Base-by-base conservation (phyloP, 2,888 invertebrate species). In the Dysmachus trigonus region DNA sequence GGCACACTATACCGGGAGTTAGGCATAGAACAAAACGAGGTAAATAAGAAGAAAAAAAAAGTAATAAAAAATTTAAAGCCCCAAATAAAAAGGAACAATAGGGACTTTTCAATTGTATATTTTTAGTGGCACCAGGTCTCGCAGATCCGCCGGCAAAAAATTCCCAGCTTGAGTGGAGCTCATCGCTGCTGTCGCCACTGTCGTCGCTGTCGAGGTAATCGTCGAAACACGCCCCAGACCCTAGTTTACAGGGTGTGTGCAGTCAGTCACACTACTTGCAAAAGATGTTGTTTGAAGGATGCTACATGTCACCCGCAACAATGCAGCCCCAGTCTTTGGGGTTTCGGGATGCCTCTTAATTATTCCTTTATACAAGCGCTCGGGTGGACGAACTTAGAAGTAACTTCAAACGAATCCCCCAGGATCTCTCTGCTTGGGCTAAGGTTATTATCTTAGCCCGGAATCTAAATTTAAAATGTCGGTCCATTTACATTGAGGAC, bases 61-160 rank as follows among this genome's bases (percentile, higher is more conserved):
- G 35, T 22, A 76, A 76, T 76, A 38, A 76, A 62, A 76, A 38
- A 76, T 76, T 76, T 35, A 76, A 76, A 76, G 76, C 13, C 13
- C 35, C 7, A 15, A 76, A 76, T 22, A 35, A 76, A 35, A 38
- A 22, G 22, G 10, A 76, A 76, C 38, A 76, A 76, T 76, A 22
- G 76, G 22, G 22, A 76, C 35, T 38, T 38, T 76, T 76, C 35
- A 76, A 76, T 76, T 35, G 76, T 76, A 18, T 35, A 76, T 76
- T 76, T 74, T 33, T 76, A 76, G 76, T 33, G 33, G 73, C 33
- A 31, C 31, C 33, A 10, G 62, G 62, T 62, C 13, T 62, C 22
- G 10, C 62, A 62, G 8, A 62, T 62, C 62, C 62, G 27, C 62
- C 27, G 10, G 62, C 47, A n/a, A 4, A 47, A n/a, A n/a, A 15